Evolutionary conservation across 2,797 vertebrate species (phyloP).

Genomic region (Falco biarmicus): DNA sequence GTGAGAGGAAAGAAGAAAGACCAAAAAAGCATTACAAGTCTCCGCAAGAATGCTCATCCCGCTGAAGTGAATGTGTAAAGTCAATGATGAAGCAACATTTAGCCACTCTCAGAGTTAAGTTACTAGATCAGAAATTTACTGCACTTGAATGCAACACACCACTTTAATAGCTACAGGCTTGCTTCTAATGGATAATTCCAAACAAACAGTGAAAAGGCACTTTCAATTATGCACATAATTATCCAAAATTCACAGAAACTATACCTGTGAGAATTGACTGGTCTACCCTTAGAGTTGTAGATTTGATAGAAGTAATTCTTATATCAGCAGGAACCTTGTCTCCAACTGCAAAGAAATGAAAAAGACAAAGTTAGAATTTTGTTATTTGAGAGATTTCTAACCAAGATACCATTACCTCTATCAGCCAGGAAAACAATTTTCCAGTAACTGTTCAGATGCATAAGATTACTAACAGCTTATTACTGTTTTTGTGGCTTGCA

Average conservation of each 20-base stretch:
- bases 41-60: neutral
- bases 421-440: neutral
- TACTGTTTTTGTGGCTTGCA: neutral
- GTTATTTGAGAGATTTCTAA: neutral
- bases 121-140: neutral
- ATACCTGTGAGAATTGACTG: conserved; percentile 98
- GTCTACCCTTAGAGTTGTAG: conserved; percentile 95
- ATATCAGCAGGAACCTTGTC: conserved; percentile 99
- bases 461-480: neutral
- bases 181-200: neutral
- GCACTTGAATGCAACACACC: neutral
- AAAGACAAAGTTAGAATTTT: neutral
- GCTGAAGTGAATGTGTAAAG: neutral
- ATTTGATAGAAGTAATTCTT: conserved; percentile 96
- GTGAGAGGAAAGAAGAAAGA: neutral
- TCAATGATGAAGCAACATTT: neutral
- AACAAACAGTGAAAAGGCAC: neutral
- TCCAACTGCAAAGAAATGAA: conserved; percentile 84
- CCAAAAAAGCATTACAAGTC: neutral
- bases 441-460: neutral
- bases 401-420: neutral
- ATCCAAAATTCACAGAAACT: neutral
- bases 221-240: neutral
- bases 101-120: neutral
- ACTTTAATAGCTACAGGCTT: neutral